These are phyloP conservation scores for Eremobia ochroleuca DNA, from an alignment of 2,888 invertebrate species.

Conservation along the genomic window DNA sequence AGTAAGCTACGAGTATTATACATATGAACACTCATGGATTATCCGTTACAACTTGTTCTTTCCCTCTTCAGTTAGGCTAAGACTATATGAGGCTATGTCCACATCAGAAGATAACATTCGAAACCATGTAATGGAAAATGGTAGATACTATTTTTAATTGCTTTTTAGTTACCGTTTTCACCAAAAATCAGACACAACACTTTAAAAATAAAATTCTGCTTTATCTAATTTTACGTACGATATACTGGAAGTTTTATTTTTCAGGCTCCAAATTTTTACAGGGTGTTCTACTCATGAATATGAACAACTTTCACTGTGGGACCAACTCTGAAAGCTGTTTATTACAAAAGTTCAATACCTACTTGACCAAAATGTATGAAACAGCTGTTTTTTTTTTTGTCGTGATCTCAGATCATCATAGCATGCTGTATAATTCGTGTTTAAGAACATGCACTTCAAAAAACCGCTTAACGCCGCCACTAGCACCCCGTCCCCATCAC, in stretches of 20 bases:
- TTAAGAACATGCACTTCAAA: background rate
- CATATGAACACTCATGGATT: background rate
- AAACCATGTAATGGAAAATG: background rate
- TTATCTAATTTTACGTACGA: too few relatives aligned
- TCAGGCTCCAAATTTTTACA: too few relatives aligned
- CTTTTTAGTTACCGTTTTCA: background rate
- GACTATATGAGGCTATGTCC: background rate
- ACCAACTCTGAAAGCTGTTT: too few relatives aligned
- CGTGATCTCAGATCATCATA: too few relatives aligned
- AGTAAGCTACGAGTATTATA: background rate
- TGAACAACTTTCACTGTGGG: too few relatives aligned
- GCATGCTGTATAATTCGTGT: too few relatives aligned
- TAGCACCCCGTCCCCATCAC: conserved; percentile 7
- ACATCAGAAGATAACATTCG: background rate
- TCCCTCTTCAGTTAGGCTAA: background rate
- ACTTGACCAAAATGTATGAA: too few relatives aligned
- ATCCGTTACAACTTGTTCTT: background rate
- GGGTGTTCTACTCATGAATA: too few relatives aligned
- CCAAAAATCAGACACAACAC: background rate
- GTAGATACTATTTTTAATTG: background rate
- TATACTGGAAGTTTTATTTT: too few relatives aligned
- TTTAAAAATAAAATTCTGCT: too few relatives aligned
- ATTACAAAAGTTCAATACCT: too few relatives aligned
- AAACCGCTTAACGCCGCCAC: conserved; percentile 20
- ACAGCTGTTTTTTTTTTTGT: too few relatives aligned